Conservation (phyloP, 2,797 vertebrate genomes). For the Aplochiton taeniatus region DNA sequence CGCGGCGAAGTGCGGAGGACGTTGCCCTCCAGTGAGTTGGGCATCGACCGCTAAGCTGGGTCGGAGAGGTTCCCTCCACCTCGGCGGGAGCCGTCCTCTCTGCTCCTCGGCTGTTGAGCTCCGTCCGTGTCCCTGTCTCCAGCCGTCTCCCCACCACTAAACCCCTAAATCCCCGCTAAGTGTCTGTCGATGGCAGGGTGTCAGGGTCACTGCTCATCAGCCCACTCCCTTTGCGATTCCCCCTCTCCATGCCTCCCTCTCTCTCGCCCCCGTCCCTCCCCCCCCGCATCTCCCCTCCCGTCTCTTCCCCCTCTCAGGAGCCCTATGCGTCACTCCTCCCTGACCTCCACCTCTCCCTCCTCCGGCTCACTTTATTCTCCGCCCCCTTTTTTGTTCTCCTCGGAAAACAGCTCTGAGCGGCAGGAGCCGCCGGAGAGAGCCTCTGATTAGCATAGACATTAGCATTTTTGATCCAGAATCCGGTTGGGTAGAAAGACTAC, state of each 20-base stretch:
- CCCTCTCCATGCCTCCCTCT: constrained; percentile 4
- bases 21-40: constrained; percentile 20
- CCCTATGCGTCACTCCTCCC: constrained; percentile 8
- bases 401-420: constrained; percentile 46
- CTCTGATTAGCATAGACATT: constrained; percentile 46
- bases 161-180: constrained; percentile 16
- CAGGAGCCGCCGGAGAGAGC: constrained; percentile 25
- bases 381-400: constrained; percentile 31
- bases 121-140: not conserved
- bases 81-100: not conserved
- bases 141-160: constrained; percentile 8
- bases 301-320: not conserved
- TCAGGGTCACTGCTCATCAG: constrained; percentile 13
- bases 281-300: constrained; percentile 13
- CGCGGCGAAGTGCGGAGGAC: constrained; percentile 4
- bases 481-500: constrained; percentile 33
- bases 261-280: not conserved
- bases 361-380: constrained; percentile 25
- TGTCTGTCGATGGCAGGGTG: constrained; percentile 15
- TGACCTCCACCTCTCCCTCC: constrained; percentile 15
- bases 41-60: not conserved
- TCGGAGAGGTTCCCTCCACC: not conserved
- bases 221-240: not conserved
- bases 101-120: no score
- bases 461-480: constrained; percentile 38